Conservation (phyloP, 2,797 vertebrate genomes). For the Triplophysa yarkandensis region DNA sequence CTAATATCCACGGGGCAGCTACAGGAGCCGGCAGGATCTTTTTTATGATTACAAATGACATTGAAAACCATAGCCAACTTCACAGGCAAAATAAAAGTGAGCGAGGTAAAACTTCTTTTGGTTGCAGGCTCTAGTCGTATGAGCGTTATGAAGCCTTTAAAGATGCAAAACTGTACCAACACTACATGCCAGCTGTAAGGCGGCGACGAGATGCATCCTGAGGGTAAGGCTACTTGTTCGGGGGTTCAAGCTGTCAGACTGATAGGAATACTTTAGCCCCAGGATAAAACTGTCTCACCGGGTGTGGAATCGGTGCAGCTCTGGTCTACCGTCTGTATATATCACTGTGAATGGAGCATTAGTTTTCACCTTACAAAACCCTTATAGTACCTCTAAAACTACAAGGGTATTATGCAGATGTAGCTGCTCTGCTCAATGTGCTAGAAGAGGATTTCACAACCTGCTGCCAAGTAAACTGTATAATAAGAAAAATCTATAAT, state of each 20-base stretch:
- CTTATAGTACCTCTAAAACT: slow-evolving; percentile 2
- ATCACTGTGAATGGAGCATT: slow-evolving; percentile 39
- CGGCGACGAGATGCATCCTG: slow-evolving; percentile 51
- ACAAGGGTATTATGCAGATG: neutral
- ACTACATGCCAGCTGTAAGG: slow-evolving; percentile 48
- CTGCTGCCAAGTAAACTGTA: neutral
- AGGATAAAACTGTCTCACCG: slow-evolving; percentile 49
- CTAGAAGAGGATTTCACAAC: neutral
- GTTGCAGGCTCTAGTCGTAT: neutral
- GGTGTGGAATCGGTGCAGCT: slow-evolving; percentile 2
- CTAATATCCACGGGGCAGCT: slow-evolving; percentile 13
- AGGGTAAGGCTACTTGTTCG: slow-evolving; percentile 59
- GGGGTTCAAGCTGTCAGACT: slow-evolving; percentile 62
- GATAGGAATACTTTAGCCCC: slow-evolving; percentile 60
- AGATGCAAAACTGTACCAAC: neutral
- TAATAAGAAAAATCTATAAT: slow-evolving; percentile 2
- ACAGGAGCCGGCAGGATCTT: neutral
- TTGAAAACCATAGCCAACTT: slow-evolving; percentile 3
- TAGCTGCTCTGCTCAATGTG: neutral
- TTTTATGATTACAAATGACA: slow-evolving; percentile 5
- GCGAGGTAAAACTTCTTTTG: neutral
- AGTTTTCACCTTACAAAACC: slow-evolving; percentile 48
- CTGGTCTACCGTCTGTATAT: slow-evolving; percentile 32
- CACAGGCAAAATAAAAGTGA: neutral
- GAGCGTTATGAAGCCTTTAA: slow-evolving; percentile 3